phyloP scores from a whole-genome alignment of 2,113 vertebrate species.

The Numida meleagris region DNA sequence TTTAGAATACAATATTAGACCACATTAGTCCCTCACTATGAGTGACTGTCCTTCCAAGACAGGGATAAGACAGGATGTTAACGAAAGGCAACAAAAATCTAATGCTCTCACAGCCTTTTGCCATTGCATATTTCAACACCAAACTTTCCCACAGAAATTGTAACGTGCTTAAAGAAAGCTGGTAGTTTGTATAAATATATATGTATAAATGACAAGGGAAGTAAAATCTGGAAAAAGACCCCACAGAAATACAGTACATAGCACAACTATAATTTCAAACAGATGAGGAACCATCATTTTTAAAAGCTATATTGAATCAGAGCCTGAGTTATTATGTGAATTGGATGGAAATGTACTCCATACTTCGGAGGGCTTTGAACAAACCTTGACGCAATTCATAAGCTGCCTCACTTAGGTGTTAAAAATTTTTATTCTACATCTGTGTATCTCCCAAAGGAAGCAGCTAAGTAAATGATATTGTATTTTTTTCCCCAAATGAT shows the following conservation, averaged over 20 bases:
- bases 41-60: background rate
- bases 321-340: conserved; percentile 48
- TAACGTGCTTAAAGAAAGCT: background rate
- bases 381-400: conserved; percentile 49
- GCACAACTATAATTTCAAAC: conserved; percentile 34
- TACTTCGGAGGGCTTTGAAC: background rate
- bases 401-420: conserved; percentile 53
- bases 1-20: background rate
- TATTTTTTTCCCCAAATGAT: background rate
- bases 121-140: background rate
- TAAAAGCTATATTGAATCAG: conserved; percentile 26
- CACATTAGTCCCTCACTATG: background rate
- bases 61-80: background rate
- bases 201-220: background rate
- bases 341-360: conserved; percentile 7
- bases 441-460: conserved; percentile 55
- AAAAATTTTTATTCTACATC: conserved; percentile 57
- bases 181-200: background rate
- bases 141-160: background rate
- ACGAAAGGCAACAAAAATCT: conserved; percentile 12
- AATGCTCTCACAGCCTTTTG: background rate
- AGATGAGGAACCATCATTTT: conserved; percentile 15
- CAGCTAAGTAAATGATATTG: conserved; percentile 45
- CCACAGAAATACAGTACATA: background rate
- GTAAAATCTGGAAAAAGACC: background rate